Conservation (phyloP, 2,888 invertebrate species). For the Drosophila limbata region DNA sequence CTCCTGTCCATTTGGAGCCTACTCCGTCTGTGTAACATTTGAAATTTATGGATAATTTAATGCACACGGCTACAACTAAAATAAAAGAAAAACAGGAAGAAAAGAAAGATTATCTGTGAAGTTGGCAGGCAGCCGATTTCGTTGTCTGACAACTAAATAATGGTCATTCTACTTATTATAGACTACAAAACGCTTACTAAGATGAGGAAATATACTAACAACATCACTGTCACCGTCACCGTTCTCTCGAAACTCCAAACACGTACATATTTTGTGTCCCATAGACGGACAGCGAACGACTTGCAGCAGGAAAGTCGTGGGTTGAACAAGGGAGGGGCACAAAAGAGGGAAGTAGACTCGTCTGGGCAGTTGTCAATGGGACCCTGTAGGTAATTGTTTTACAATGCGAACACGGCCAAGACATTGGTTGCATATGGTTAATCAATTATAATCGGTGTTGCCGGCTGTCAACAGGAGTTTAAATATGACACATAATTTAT, state of each 20-base stretch:
- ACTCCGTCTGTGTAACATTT: slow-evolving; percentile 22
- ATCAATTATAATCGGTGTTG: slow-evolving; percentile 42
- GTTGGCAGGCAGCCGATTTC: slow-evolving; percentile 16
- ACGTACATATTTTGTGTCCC: slow-evolving; percentile 40
- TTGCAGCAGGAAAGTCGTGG: slow-evolving; percentile 16
- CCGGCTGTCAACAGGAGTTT: slow-evolving; percentile 39
- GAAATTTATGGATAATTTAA: slow-evolving; percentile 48
- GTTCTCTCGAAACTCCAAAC: slow-evolving; percentile 10
- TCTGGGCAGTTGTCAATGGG: slow-evolving; percentile 11
- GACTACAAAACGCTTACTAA: slow-evolving; percentile 5
- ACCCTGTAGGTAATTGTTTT: slow-evolving; percentile 38
- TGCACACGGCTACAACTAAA: slow-evolving; percentile 35
- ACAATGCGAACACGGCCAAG: too few species aligned
- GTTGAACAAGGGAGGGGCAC: not conserved
- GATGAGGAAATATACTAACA: not conserved
- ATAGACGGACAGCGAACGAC: slow-evolving; percentile 4
- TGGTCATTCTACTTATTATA: slow-evolving; percentile 22
- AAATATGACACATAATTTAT: not conserved
- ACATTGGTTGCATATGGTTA: slow-evolving; percentile 34
- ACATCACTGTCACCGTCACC: not conserved
- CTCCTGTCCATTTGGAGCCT: not conserved
- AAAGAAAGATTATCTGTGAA: slow-evolving; percentile 5
- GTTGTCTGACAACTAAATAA: slow-evolving; percentile 29
- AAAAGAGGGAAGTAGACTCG: not conserved
- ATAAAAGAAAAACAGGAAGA: slow-evolving; percentile 4